A percentile compares a stretch with the other conserved stretches of the same genome.
Evolutionary conservation across 2,888 invertebrate species (phyloP).

Genomic region (Epistrophella euchroma): DNA sequence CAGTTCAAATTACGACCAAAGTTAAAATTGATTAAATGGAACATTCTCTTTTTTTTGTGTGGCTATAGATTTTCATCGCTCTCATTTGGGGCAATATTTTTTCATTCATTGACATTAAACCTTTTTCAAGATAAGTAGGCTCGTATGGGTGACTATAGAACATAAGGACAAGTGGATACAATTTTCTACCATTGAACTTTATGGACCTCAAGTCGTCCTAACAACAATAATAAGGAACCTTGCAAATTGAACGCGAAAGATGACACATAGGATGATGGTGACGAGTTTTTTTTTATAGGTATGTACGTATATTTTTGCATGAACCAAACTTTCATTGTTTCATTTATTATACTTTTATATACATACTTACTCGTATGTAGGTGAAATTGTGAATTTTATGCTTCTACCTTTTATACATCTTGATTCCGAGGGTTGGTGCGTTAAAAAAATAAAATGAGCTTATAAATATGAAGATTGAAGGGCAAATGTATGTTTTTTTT

Average conservation of each 20-base stretch:
- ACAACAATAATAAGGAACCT: not conserved
- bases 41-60: no score
- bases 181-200: not conserved
- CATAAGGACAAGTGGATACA: not conserved
- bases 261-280: not conserved
- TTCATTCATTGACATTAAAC: no score
- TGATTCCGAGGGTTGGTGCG: not conserved
- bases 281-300: not conserved
- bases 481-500: not conserved
- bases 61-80: no score
- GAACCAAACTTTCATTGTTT: not conserved
- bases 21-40: no score
- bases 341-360: no score
- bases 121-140: no score
- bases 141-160: no score
- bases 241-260: not conserved
- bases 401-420: not conserved
- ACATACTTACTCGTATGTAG: no score
- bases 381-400: not conserved
- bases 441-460: not conserved
- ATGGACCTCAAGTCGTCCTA: not conserved
- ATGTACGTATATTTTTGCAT: not conserved
- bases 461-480: not conserved
- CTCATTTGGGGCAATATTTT: no score
- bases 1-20: no score